Evolutionary conservation across 1,140 invertebrate species (phyloP).

Genomic region (Eupristina koningsbergeri): DNA sequence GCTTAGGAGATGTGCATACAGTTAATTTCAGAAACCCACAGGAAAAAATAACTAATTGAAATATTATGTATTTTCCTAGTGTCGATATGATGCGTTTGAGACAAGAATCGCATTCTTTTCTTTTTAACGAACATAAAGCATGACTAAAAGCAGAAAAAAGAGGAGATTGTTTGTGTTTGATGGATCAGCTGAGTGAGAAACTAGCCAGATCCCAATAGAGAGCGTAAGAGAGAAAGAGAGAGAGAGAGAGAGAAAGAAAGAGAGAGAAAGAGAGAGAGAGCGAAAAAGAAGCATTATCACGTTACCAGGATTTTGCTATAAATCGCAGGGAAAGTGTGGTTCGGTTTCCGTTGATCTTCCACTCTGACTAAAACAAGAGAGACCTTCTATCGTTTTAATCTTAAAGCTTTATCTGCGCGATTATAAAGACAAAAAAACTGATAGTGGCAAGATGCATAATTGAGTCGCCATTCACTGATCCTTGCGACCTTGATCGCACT

Average conservation of each 20-base stretch:
- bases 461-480: background rate
- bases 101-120: too few relatives aligned
- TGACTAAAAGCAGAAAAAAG: too few relatives aligned
- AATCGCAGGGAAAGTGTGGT: slow-evolving; percentile 58
- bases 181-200: slow-evolving; percentile 22
- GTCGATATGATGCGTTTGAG: too few relatives aligned
- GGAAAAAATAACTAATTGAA: too few relatives aligned
- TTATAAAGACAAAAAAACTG: too few relatives aligned
- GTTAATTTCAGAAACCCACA: too few relatives aligned
- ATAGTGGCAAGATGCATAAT: too few relatives aligned
- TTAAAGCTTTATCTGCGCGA: background rate
- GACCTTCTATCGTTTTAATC: background rate
- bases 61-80: too few relatives aligned
- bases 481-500: background rate
- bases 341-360: background rate
- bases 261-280: slow-evolving; percentile 55
- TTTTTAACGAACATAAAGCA: too few relatives aligned
- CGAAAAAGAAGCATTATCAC: slow-evolving; percentile 65
- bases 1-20: too few relatives aligned
- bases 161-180: background rate
- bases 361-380: background rate
- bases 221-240: too few relatives aligned
- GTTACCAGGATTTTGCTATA: slow-evolving; percentile 70
- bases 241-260: background rate
- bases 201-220: too few relatives aligned